Conservation (phyloP, 23 tunicate genomes). For the Pegea sp. region DNA sequence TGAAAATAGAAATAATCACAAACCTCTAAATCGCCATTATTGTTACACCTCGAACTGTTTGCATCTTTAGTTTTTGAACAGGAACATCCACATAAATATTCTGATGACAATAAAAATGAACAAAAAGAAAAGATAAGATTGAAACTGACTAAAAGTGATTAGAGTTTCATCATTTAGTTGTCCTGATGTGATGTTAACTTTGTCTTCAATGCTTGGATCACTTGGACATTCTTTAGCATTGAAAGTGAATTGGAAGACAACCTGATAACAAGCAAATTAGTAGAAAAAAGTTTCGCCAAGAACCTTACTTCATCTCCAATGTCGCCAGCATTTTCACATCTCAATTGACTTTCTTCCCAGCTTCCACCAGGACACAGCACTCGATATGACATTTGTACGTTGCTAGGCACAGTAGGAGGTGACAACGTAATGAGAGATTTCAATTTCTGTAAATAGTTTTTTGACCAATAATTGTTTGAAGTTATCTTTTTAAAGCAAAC, state of each 20-base stretch:
- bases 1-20: too few relatives aligned
- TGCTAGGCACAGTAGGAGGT: conserved; percentile 16
- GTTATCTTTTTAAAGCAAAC: conserved; percentile 3
- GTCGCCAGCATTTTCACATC: conserved; percentile 14
- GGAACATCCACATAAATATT: conserved; percentile 54
- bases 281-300: not conserved
- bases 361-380: conserved; percentile 19
- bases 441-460: conserved; percentile 4
- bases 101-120: conserved; percentile 3
- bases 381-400: conserved; percentile 14
- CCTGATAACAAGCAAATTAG: conserved; percentile 7
- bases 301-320: conserved; percentile 22
- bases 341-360: conserved; percentile 14
- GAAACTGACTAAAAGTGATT: conserved; percentile 16
- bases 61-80: conserved; percentile 3
- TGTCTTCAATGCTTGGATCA: conserved; percentile 5
- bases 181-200: conserved; percentile 12
- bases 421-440: conserved; percentile 15
- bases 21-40: conserved; percentile 22
- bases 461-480: not conserved
- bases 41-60: conserved; percentile 23
- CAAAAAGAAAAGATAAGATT: too few relatives aligned
- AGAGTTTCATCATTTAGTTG: conserved; percentile 19
- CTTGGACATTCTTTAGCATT: conserved; percentile 25
- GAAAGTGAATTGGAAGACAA: conserved; percentile 25